phyloP scores from a whole-genome alignment of 2,113 vertebrate genomes.

The Podilymbus podiceps region DNA sequence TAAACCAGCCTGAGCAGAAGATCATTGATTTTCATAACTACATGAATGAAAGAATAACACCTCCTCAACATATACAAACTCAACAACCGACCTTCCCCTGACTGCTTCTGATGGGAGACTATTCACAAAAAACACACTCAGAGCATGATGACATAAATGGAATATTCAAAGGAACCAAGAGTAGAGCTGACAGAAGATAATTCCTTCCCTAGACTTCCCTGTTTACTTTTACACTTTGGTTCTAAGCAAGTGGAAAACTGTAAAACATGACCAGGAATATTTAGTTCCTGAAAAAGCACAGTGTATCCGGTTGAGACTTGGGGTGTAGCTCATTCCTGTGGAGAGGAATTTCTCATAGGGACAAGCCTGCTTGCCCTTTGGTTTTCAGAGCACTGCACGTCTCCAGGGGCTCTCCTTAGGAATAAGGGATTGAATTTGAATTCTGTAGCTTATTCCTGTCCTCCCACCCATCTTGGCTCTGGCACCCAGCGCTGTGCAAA shows the following conservation, averaged over 20 bases:
- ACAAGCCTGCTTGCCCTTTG: fast-evolving
- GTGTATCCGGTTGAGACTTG: not conserved
- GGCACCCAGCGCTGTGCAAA: fast-evolving
- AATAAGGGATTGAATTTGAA: not conserved
- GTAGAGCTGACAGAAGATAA: not conserved
- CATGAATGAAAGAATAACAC: not conserved
- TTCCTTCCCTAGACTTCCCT: not conserved
- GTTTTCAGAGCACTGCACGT: not conserved
- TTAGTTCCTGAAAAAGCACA: not conserved
- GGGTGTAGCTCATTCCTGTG: not conserved
- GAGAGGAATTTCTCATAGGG: not conserved
- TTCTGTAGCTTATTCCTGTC: not conserved
- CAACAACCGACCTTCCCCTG: not conserved
- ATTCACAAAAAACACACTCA: not conserved
- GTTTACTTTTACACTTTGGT: not conserved
- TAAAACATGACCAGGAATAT: not conserved
- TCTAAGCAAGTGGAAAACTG: not conserved
- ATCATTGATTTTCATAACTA: not conserved
- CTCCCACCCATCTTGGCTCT: not conserved
- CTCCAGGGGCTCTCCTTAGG: not conserved
- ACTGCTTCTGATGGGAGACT: not conserved
- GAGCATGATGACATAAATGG: not conserved
- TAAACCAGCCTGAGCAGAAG: not conserved
- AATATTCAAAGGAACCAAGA: not conserved
- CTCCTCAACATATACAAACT: not conserved